Evolutionary conservation across 2,113 vertebrate genomes (phyloP).

Genomic region (Dipodomys merriami): DNA sequence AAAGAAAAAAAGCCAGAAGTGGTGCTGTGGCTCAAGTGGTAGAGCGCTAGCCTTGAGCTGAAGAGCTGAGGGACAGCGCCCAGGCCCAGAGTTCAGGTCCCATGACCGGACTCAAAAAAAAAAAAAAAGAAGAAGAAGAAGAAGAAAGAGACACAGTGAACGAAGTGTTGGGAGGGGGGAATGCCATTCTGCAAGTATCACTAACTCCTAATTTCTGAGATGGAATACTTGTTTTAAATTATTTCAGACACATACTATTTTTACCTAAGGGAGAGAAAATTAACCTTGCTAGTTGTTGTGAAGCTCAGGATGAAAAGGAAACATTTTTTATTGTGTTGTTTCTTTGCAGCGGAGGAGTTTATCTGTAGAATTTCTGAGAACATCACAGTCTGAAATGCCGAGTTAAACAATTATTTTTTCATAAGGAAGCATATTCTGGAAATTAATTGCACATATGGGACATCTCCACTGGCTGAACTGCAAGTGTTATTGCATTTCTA

Average conservation of each 20-base stretch:
- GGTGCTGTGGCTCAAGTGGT: no score
- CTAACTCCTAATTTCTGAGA: slow-evolving; percentile 63
- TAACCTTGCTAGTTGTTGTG: not conserved
- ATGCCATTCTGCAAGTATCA: slow-evolving; percentile 69
- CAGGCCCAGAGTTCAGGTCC: no score
- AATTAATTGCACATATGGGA: slow-evolving; percentile 70
- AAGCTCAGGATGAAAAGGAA: slow-evolving; percentile 39
- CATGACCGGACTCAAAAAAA: no score
- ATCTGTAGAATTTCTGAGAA: slow-evolving; percentile 12
- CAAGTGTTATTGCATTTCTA: not conserved
- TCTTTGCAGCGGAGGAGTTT: slow-evolving; percentile 15
- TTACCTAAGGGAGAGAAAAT: not conserved
- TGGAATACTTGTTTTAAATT: slow-evolving; percentile 58
- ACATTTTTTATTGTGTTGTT: slow-evolving; percentile 36
- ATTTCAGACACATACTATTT: slow-evolving; percentile 58
- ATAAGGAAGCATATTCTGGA: slow-evolving; percentile 63
- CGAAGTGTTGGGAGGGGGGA: slow-evolving; percentile 69
- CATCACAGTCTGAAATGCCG: slow-evolving; percentile 26
- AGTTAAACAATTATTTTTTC: slow-evolving; percentile 54
- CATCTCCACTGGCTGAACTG: slow-evolving; percentile 19
- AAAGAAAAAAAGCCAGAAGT: no score
- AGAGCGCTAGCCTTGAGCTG: no score
- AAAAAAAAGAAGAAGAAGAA: no score
- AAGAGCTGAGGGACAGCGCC: no score
- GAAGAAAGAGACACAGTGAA: slow-evolving; percentile 59